Percentiles rank a stretch among this genome's conserved stretches.
These are phyloP conservation scores for Podarcis siculus DNA, from an alignment of 2,797 vertebrate genomes.

Conservation along the genomic window DNA sequence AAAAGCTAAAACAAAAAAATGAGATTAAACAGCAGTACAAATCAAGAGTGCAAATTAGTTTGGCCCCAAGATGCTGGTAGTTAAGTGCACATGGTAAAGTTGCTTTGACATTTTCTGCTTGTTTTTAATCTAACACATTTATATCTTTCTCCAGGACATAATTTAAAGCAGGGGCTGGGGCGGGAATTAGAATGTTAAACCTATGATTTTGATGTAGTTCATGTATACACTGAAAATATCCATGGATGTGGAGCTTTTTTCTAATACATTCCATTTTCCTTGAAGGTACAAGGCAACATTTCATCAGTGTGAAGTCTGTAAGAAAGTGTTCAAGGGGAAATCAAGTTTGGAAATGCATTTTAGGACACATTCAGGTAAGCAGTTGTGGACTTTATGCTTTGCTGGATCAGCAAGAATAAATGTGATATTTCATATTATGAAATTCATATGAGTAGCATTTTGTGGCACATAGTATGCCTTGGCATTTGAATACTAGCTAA, in stretches of 20 bases:
- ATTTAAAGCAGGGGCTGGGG: background rate
- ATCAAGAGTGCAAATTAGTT: background rate
- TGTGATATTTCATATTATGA: slow-evolving; percentile 3
- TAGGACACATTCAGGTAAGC: slow-evolving; percentile 96
- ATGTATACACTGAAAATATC: slow-evolving; percentile 5
- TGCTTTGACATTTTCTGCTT: background rate
- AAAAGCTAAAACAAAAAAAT: background rate
- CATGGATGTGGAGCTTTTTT: background rate
- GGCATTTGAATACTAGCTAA: background rate
- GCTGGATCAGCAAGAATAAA: background rate
- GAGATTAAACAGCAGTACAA: too few species aligned
- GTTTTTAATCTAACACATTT: background rate
- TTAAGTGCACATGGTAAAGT: background rate
- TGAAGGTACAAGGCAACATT: slow-evolving; percentile 94
- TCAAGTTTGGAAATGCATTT: slow-evolving; percentile 99
- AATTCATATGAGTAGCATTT: slow-evolving; percentile 8
- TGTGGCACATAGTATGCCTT: background rate
- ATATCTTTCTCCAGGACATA: background rate
- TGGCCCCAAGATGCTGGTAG: background rate
- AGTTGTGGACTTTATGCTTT: background rate
- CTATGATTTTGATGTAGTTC: background rate
- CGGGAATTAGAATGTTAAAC: background rate
- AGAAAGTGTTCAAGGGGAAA: slow-evolving; percentile 98
- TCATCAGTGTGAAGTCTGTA: slow-evolving; percentile 98
- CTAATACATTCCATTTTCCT: slow-evolving; percentile 53